Evolutionary conservation across 1,140 invertebrate species (phyloP), one percentile per base, ranked within the genome.

Genomic region (Sinella curviseta): DNA sequence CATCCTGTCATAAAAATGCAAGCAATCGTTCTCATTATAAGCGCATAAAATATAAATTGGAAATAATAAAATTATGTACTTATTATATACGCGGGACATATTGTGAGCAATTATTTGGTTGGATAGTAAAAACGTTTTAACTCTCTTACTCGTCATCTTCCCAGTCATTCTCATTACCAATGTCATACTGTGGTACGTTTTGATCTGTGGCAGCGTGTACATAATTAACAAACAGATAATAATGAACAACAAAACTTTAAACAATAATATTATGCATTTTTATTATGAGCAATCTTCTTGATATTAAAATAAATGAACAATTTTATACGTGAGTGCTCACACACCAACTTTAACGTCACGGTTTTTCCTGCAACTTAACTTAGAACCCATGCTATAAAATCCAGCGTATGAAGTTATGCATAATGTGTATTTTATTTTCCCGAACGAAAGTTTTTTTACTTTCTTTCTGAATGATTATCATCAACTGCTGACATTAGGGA

Each of bases 361-460:
- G 65, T 70, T 70, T 33, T n/a, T 33, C 31, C 65, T 70, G 65
- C 65, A 70, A 33, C 65, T 70, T 24, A 70, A 33, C 4, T 70
- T 70, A 14, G 26, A 14, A 8, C 65, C 65, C 65, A 70, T 70
- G 2, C 8, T 65, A n/a, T n/a, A n/a, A n/a, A n/a, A n/a, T n/a
- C n/a, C n/a, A n/a, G n/a, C n/a, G n/a, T n/a, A n/a, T n/a, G n/a
- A n/a, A n/a, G n/a, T n/a, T n/a, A n/a, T n/a, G n/a, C n/a, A n/a
- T n/a, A n/a, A n/a, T n/a, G n/a, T n/a, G n/a, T n/a, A n/a, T n/a
- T n/a, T n/a, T n/a, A n/a, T n/a, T n/a, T n/a, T n/a, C n/a, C n/a
- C n/a, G n/a, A n/a, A n/a, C n/a, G n/a, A n/a, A n/a, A n/a, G n/a
- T n/a, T n/a, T n/a, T n/a, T n/a, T n/a, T n/a, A n/a, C n/a, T n/a